Conservation (phyloP, 2,797 vertebrate genomes). For the Heliangelus exortis region DNA sequence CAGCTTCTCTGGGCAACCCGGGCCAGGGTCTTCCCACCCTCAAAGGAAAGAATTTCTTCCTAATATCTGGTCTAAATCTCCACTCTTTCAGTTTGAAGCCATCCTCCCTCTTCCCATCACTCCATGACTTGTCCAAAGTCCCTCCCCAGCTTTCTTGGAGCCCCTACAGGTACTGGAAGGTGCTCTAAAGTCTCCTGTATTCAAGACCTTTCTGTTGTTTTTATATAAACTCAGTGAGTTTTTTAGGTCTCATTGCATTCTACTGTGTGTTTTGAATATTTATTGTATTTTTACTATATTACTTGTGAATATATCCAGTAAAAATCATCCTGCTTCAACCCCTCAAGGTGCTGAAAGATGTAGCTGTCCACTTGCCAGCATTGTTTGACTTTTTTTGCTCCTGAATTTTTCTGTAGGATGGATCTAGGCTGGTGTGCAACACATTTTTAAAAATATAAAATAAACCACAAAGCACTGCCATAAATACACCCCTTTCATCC, state of each 20-base stretch:
- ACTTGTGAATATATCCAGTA: not conserved
- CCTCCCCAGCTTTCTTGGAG: no score
- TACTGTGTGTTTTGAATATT: not conserved
- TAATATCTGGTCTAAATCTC: no score
- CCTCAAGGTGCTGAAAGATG: not conserved
- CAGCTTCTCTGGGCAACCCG: no score
- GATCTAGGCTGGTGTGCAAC: not conserved
- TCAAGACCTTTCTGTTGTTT: not conserved
- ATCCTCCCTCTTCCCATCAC: no score
- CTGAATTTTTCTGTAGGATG: not conserved
- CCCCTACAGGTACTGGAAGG: no score
- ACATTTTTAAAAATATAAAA: not conserved
- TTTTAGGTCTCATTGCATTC: not conserved
- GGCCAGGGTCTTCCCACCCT: no score
- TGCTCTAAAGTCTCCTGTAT: no score
- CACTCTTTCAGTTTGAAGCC: no score
- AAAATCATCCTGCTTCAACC: not conserved
- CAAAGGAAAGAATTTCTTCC: no score
- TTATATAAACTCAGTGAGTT: not conserved
- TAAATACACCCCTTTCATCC: constrained; percentile 5
- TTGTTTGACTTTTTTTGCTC: not conserved
- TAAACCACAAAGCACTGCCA: not conserved
- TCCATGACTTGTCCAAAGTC: no score
- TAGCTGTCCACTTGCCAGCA: not conserved
- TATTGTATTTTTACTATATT: not conserved